Evolutionary conservation across 2,113 vertebrate species (phyloP).

Genomic region (Alligator mississippiensis): DNA sequence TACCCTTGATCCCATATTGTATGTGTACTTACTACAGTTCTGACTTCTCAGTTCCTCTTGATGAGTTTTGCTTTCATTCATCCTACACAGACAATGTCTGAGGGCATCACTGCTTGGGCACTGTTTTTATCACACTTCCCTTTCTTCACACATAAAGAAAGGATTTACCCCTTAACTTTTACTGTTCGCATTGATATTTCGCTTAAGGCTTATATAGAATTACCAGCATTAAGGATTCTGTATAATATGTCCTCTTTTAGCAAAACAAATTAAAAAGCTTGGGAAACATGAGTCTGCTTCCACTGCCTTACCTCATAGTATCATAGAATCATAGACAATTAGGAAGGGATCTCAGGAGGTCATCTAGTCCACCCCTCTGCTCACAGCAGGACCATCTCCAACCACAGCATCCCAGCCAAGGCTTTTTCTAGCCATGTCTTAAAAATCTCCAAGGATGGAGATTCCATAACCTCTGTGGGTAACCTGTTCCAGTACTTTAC

Average conservation of each 20-base stretch:
- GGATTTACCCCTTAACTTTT: not conserved
- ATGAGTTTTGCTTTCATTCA: not conserved
- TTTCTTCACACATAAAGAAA: not conserved
- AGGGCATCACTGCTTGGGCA: not conserved
- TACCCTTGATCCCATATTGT: not conserved
- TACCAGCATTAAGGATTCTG: not conserved
- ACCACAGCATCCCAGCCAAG: no score
- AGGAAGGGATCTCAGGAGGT: no score
- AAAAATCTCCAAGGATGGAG: no score
- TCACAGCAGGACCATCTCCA: no score
- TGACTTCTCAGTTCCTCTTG: not conserved
- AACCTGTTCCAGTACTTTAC: no score
- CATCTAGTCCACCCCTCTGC: no score
- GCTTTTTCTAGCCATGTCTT: no score
- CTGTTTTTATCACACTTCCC: not conserved
- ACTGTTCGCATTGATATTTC: not conserved
- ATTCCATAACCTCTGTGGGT: no score
- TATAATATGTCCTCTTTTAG: not conserved
- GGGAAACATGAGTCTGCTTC: not conserved
- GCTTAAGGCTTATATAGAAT: not conserved
- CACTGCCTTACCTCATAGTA: not conserved
- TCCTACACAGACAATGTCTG: not conserved
- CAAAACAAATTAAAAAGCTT: not conserved
- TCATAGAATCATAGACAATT: no score
- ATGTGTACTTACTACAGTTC: not conserved